phyloP scores from a whole-genome alignment of 1,140 invertebrate genomes.

The Globodera rostochiensis region DNA sequence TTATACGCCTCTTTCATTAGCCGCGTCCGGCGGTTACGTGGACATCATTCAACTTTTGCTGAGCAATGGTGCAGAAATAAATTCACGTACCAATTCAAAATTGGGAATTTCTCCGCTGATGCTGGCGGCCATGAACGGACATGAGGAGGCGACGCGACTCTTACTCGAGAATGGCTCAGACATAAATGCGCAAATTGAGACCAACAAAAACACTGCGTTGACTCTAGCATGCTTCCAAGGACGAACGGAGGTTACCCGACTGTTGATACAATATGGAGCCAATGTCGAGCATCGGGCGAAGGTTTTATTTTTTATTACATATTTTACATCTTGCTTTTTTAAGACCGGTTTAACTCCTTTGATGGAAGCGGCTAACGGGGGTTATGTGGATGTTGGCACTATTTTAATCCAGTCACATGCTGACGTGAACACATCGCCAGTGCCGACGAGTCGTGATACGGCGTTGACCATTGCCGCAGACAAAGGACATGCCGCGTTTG shows the following conservation, averaged over 20 bases:
- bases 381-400: slow-evolving; percentile 94
- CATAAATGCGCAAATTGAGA: slow-evolving; percentile 99
- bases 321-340: slow-evolving; percentile 11
- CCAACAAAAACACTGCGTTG: slow-evolving; percentile 95
- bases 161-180: slow-evolving; percentile 96
- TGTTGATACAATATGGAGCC: slow-evolving; percentile 91
- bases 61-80: slow-evolving; percentile 91
- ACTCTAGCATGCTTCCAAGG: slow-evolving; percentile 99
- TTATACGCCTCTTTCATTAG: slow-evolving; percentile 94
- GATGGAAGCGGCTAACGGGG: slow-evolving; percentile 98
- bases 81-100: slow-evolving; percentile 73
- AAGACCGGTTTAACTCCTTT: slow-evolving; percentile 92
- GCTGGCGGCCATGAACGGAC: slow-evolving; percentile 94
- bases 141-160: slow-evolving; percentile 90
- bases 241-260: slow-evolving; percentile 91
- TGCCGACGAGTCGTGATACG: slow-evolving; percentile 94
- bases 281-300: slow-evolving; percentile 99
- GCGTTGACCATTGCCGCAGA: slow-evolving; percentile 98
- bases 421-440: slow-evolving; percentile 96
- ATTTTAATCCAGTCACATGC: slow-evolving; percentile 93
- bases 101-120: slow-evolving; percentile 81
- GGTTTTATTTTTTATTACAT: slow-evolving; percentile 67
- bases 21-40: slow-evolving; percentile 95
- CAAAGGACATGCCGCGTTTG: slow-evolving; percentile 95
- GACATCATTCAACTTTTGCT: slow-evolving; percentile 96